These are phyloP conservation scores for Tachuris rubrigastra DNA, from an alignment of 2,113 vertebrate species.

Conservation along the genomic window DNA sequence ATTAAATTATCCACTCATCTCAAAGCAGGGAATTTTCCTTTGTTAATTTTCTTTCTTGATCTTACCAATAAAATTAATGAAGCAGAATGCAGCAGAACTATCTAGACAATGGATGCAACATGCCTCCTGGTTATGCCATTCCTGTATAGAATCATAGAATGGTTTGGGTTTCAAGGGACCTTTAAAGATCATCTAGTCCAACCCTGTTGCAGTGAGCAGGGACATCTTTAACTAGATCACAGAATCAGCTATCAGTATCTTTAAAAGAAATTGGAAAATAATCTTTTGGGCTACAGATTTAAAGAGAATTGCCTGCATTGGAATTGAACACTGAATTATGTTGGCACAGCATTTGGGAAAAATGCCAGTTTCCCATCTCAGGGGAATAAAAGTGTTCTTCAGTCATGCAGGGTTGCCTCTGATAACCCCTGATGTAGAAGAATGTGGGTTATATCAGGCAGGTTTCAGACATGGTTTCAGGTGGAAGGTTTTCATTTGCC, in stretches of 20 bases:
- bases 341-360: neutral
- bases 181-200: neutral
- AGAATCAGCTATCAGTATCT: neutral
- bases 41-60: conserved; percentile 39
- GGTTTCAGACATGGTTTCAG: neutral
- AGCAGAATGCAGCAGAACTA: neutral
- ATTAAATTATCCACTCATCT: conserved; percentile 49
- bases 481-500: neutral
- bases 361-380: neutral
- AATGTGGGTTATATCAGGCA: neutral
- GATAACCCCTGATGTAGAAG: neutral
- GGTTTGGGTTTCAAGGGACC: neutral
- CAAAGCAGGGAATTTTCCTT: neutral
- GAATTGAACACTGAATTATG: neutral
- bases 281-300: neutral
- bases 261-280: neutral
- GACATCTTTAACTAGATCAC: neutral
- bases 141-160: neutral
- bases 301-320: neutral
- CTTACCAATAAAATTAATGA: conserved; percentile 19
- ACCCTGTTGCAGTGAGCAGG: neutral
- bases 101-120: neutral
- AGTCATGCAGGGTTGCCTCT: neutral
- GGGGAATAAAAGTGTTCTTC: neutral
- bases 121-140: neutral